Base-by-base conservation (phyloP, 2,888 invertebrate genomes). In the Stenichneumon culpator region DNA sequence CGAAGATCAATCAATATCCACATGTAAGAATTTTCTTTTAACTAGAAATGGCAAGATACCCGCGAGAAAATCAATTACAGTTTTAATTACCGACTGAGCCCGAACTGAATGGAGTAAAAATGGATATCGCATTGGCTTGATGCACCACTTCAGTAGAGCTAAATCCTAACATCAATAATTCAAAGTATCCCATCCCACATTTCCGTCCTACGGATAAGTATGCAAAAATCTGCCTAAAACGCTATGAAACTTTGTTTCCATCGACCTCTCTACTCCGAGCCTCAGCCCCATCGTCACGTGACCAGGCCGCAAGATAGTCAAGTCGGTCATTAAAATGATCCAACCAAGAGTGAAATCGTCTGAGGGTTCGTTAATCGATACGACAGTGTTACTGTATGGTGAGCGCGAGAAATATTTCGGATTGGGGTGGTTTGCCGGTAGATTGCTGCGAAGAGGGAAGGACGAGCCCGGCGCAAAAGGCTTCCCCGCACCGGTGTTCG, bases 281-380 rank as follows among this genome's bases (percentile, higher is more conserved):
- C 6, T 22, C 19, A 54, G n/a, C 19, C 54, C 22, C 7, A 52
- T 19, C 2, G n/a, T 52, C n/a, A 52, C 52, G 52, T 52, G 52
- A 19, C 52, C 52, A n/a, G 16, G 19, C 52, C 4, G 28, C 14
- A 67, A 3, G 6, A 39, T 36, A 67, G n/a, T 36, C 19, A 19
- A 32, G 32, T 32, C 7, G 25, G 63, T 79, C 65, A 44, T 79
- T 79, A 79, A 79, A 79, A 79, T 65, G 25, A 79, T 79, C 60
- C 50, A 79, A 72, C 72, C 72, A 72, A 79, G 72, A 79, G 72
- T 65, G 67, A 79, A 79, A 79, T 72, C 65, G 72, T 65, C 63
- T 16, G 72, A 79, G 28, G 9, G 22, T 54, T 9, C 3, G 19
- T 54, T 19, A 9, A 19, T 54, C 54, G 54, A 54, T 9, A 11